A percentile compares a stretch with the other conserved stretches of the same genome.
These are phyloP conservation scores for Piscicola geometra DNA, from an alignment of 2,888 invertebrate genomes.

Conservation along the genomic window DNA sequence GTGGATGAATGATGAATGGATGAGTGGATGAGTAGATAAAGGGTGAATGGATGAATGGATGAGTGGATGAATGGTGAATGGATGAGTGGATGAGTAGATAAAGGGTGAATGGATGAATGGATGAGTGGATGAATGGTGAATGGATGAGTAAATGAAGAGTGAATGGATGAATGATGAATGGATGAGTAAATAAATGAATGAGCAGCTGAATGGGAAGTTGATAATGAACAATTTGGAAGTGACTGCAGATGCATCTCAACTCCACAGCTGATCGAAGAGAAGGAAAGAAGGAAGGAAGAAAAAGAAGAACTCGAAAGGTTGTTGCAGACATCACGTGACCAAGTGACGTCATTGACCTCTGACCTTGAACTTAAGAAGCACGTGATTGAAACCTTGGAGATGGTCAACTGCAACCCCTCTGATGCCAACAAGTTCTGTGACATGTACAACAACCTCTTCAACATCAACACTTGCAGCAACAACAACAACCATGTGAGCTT, in stretches of 20 bases:
- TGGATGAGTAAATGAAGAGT: too few relatives aligned
- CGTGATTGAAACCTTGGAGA: slow-evolving; percentile 16
- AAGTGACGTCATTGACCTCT: slow-evolving; percentile 77
- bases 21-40: too few relatives aligned
- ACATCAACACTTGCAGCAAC: not conserved
- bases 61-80: too few relatives aligned
- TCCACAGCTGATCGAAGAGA: not conserved
- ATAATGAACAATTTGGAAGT: not conserved
- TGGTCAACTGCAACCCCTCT: too few relatives aligned
- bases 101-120: too few relatives aligned
- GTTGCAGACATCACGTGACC: slow-evolving; percentile 77
- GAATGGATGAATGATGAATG: too few relatives aligned
- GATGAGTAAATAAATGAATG: too few relatives aligned
- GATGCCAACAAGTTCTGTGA: not conserved
- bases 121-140: too few relatives aligned
- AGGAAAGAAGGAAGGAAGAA: not conserved
- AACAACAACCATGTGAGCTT: not conserved
- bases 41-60: too few relatives aligned
- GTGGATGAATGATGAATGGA: not conserved
- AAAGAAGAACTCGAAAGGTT: not conserved
- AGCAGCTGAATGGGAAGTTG: not conserved
- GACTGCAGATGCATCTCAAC: not conserved
- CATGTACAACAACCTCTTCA: not conserved
- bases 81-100: too few relatives aligned
- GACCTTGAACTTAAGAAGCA: slow-evolving; percentile 67